Percentiles rank a stretch among this genome's conserved stretches.
Conservation (phyloP, 2,797 vertebrate species). For the Buceros bicornis region DNA sequence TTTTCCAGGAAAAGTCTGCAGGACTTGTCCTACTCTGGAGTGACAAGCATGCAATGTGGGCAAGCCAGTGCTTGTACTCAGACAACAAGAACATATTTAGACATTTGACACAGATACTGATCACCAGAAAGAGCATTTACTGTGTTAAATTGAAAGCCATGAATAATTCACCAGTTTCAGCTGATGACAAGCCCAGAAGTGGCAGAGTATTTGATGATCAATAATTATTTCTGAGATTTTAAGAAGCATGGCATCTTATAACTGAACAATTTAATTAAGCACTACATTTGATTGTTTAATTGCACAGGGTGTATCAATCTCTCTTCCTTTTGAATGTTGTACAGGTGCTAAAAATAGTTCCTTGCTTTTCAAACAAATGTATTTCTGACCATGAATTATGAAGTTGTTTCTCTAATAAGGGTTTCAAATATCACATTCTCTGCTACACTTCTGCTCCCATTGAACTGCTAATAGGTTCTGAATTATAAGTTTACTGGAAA, state of each 20-base stretch:
- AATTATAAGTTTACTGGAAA: conserved; percentile 20
- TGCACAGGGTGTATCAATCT: background rate
- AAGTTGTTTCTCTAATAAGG: conserved; percentile 1
- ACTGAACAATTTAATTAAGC: conserved; percentile 70
- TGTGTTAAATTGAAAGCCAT: conserved; percentile 48
- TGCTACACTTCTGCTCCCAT: background rate
- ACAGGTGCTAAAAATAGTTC: conserved; percentile 48
- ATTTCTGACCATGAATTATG: conserved; percentile 33
- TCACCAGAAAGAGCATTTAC: conserved; percentile 49
- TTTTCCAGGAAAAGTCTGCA: background rate
- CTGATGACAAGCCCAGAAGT: conserved; percentile 55
- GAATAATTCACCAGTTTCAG: conserved; percentile 69
- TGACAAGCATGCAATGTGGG: background rate
- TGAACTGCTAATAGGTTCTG: conserved; percentile 29
- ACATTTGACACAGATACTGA: conserved; percentile 52
- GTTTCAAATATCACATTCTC: conserved; percentile 5
- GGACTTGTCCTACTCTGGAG: background rate
- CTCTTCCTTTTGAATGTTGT: background rate
- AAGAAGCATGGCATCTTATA: conserved; percentile 19
- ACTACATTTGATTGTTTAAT: conserved; percentile 67
- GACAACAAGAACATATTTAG: conserved; percentile 11
- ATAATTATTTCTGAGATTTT: conserved; percentile 66
- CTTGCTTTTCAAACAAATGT: background rate
- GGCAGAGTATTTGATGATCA: conserved; percentile 64
- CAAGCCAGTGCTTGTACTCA: conserved; percentile 5